Evolutionary conservation across 2,888 invertebrate species (phyloP).

Genomic region (Gymnocheta viridis): DNA sequence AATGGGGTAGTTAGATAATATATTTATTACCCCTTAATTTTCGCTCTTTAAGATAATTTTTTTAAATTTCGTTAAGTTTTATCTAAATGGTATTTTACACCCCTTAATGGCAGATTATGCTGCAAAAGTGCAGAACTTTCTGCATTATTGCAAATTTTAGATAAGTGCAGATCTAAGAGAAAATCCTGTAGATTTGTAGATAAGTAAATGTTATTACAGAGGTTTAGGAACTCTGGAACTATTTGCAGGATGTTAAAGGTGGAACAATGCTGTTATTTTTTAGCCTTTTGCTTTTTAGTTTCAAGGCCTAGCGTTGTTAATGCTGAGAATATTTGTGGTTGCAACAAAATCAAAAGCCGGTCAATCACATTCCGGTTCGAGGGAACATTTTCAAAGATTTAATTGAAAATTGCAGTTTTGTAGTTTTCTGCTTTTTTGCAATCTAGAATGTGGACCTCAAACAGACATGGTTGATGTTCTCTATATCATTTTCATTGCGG

Average conservation of each 20-base stretch:
- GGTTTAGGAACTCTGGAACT: neutral
- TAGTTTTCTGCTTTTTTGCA: too few species aligned
- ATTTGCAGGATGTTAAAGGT: neutral
- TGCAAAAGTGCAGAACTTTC: neutral
- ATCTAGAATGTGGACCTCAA: too few species aligned
- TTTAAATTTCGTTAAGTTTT: conserved; percentile 58
- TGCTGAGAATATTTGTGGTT: neutral
- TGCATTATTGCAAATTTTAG: conserved; percentile 27
- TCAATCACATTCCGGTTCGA: too few species aligned
- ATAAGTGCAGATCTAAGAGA: neutral
- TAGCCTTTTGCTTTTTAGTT: neutral
- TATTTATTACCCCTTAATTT: neutral
- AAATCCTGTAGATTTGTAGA: neutral
- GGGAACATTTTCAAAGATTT: too few species aligned
- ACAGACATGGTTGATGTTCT: too few species aligned
- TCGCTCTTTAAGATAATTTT: neutral
- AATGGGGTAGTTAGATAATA: neutral
- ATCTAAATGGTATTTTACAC: conserved; percentile 33
- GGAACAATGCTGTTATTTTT: neutral
- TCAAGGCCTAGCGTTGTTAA: neutral
- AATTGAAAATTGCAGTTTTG: too few species aligned
- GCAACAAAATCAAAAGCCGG: neutral
- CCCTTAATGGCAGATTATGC: conserved; percentile 2
- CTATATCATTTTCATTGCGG: too few species aligned
- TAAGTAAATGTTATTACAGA: neutral